These are phyloP conservation scores for Aphis craccivora DNA, from an alignment of 1,140 invertebrate species.

Conservation along the genomic window DNA sequence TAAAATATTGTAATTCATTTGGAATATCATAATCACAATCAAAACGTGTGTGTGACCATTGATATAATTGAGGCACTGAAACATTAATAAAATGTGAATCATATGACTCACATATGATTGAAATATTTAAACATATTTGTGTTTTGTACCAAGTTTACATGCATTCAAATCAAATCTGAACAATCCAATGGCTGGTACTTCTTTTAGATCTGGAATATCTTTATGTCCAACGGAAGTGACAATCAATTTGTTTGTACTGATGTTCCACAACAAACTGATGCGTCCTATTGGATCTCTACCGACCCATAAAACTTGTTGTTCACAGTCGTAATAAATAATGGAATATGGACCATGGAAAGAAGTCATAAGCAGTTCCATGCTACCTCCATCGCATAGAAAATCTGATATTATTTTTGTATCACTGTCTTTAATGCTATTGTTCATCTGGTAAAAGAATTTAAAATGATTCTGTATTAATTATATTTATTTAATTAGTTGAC, in stretches of 20 bases:
- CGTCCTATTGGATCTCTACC: conserved; percentile 85
- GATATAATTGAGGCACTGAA: conserved; percentile 57
- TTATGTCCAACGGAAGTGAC: conserved; percentile 71
- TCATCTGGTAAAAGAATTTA: conserved; percentile 21
- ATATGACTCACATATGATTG: not conserved
- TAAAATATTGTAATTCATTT: conserved; percentile 46
- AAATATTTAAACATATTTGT: conserved; percentile 24
- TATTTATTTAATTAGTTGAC: conserved; percentile 12
- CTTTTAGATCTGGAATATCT: conserved; percentile 68
- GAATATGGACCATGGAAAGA: conserved; percentile 82
- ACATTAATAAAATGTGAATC: conserved; percentile 28
- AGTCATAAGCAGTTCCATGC: conserved; percentile 62
- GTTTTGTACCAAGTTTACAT: conserved; percentile 55
- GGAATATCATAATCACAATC: conserved; percentile 6
- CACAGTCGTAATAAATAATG: conserved; percentile 77
- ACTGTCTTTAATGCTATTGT: conserved; percentile 19
- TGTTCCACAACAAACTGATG: conserved; percentile 77
- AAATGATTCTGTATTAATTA: not conserved
- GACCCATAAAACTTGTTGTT: conserved; percentile 74
- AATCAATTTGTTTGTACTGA: conserved; percentile 64
- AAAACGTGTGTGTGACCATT: conserved; percentile 56
- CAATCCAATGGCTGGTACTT: conserved; percentile 79
- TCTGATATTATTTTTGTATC: conserved; percentile 46
- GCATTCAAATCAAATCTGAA: conserved; percentile 70
- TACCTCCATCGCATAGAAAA: conserved; percentile 35